These are phyloP conservation scores for Seriola dumerili DNA, from an alignment of 2,113 vertebrate species.

Conservation along the genomic window DNA sequence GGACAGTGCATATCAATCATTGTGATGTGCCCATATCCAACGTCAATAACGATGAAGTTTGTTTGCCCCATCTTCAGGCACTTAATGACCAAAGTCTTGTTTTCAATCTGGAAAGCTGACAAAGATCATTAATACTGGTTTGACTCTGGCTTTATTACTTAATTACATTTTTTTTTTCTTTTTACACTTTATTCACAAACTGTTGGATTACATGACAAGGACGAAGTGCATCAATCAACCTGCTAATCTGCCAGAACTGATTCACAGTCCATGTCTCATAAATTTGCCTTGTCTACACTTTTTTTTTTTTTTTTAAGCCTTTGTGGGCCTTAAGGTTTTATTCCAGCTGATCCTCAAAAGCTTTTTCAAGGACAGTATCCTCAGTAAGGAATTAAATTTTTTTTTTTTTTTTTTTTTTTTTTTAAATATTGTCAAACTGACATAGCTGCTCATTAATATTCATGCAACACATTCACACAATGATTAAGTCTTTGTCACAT, in stretches of 20 bases:
- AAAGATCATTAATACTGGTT: conserved; percentile 64
- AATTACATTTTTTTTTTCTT: conserved; percentile 37
- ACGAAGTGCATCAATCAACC: conserved; percentile 64
- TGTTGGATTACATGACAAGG: conserved; percentile 56
- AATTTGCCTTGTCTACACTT: conserved; percentile 10
- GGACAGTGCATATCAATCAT: conserved; percentile 67
- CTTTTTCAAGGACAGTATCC: conserved; percentile 38
- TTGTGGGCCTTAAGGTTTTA: conserved; percentile 39
- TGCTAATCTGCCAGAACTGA: conserved; percentile 59
- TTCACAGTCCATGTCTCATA: conserved; percentile 42
- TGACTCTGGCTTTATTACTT: conserved; percentile 61
- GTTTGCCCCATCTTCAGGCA: conserved; percentile 24
- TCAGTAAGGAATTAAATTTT: conserved; percentile 20
- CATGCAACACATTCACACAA: conserved; percentile 36
- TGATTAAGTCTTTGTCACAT: conserved; percentile 39
- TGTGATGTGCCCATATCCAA: conserved; percentile 37
- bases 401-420: neutral
- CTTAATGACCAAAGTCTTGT: conserved; percentile 47
- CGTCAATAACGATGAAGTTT: conserved; percentile 47
- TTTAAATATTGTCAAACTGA: conserved; percentile 42
- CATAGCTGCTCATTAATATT: conserved; percentile 46
- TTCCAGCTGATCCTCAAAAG: neutral
- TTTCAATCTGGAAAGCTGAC: conserved; percentile 64
- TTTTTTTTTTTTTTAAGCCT: neutral
- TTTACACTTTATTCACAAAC: conserved; percentile 52